Base-by-base conservation (phyloP, 2,797 vertebrate genomes). In the Sparus aurata region DNA sequence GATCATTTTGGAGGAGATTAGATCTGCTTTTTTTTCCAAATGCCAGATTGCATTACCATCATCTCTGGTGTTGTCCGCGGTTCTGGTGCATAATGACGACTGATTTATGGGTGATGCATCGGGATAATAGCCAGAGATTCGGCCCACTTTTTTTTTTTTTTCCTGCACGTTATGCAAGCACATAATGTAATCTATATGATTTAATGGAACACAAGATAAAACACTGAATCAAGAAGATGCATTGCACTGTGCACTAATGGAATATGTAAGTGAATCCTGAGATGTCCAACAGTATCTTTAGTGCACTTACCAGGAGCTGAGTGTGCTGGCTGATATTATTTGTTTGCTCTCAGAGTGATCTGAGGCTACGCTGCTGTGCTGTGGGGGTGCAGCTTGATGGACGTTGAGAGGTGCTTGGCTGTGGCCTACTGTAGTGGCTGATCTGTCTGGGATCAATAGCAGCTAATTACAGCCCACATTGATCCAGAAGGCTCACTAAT, bases 381-480 rank as follows among this genome's bases (percentile, higher is more conserved):
- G 83, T 74, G 85, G 81, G 83, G 84, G 87, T 84, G 89, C 72
- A 67, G 86, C 84, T 88, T 92, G 93, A 94, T 92, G 90, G 89
- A 90, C 89, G 66, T 86, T 79, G 89, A 92, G 88, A 93, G 89
- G 91, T 88, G 91, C 89, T 93, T 91, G 90, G 89, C 91, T 91
- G 85, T 90, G 88, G 90, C 91, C 92, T 91, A 90, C 92, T 89
- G 89, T 92, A 94, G 94, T 89, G 90, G 94, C 94, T 92, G 91
- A 94, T 94, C 91, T 82, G 83, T 91, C 88, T 82, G 61, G 71
- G 87, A 95, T 96, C 95, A 94, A 96, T 95, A 94, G 85, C 80
- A 92, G 94, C 94, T 95, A 95, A 96, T 96, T 95, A 95, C 90
- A 93, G 85, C 86, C 85, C 86, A 89, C 92, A 95, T 95, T 95